Conservation (phyloP, 1,140 invertebrate species). For the Philotrypesis tridentata region DNA sequence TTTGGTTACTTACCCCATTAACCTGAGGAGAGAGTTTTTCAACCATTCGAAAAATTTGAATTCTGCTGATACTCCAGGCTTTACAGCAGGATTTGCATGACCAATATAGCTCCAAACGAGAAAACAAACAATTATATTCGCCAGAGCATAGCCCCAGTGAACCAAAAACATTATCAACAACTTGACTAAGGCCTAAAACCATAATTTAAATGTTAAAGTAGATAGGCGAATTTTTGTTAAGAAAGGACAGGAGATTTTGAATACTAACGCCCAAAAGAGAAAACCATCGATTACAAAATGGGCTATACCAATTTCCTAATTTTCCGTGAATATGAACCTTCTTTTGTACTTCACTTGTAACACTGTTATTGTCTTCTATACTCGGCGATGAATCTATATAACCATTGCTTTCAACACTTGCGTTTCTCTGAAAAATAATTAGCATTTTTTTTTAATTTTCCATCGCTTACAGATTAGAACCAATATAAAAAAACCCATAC, state of each 20-base stretch:
- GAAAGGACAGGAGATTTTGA: neutral
- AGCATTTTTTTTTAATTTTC: neutral
- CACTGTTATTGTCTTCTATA: constrained; percentile 65
- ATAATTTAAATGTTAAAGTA: constrained; percentile 26
- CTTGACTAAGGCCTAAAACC: constrained; percentile 86
- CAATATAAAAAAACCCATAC: neutral
- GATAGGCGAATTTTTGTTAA: constrained; percentile 9
- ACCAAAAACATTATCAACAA: constrained; percentile 93
- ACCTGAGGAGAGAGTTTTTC: constrained; percentile 81
- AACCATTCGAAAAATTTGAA: constrained; percentile 91
- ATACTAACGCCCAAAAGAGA: constrained; percentile 89
- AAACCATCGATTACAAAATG: constrained; percentile 94
- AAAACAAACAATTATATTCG: constrained; percentile 86
- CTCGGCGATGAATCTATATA: constrained; percentile 69
- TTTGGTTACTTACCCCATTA: constrained; percentile 83
- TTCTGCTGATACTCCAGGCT: constrained; percentile 91
- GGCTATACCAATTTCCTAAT: constrained; percentile 94
- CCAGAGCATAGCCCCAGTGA: constrained; percentile 92
- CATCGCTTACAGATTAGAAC: neutral
- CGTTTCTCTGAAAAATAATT: constrained; percentile 61
- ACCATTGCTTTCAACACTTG: constrained; percentile 66
- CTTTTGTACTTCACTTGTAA: constrained; percentile 66
- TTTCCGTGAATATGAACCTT: constrained; percentile 86
- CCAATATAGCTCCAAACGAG: constrained; percentile 95
- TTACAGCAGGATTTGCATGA: constrained; percentile 93